Percentiles rank a stretch among this genome's conserved stretches.
phyloP scores from a whole-genome alignment of 2,113 vertebrate genomes.

The Galemys pyrenaicus region DNA sequence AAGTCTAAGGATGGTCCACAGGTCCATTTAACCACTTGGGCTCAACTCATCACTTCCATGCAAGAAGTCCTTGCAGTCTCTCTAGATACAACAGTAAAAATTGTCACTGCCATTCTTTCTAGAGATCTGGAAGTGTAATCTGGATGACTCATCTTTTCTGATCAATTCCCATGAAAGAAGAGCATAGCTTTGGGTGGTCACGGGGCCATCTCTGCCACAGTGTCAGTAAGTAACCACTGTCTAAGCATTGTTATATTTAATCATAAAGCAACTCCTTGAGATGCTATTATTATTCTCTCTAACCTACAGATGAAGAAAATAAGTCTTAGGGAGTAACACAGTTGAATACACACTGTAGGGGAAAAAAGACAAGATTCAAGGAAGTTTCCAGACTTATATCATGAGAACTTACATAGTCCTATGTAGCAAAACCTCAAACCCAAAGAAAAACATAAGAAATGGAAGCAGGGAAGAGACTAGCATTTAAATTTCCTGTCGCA shows the following conservation, averaged over 20 bases:
- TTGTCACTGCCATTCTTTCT: neutral
- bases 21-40: rapidly evolving
- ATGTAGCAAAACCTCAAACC: neutral
- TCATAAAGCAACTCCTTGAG: neutral
- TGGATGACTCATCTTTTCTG: neutral
- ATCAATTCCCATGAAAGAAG: neutral
- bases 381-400: neutral
- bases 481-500: neutral
- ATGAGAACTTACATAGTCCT: neutral
- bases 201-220: neutral
- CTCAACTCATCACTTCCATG: neutral
- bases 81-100: neutral
- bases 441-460: neutral
- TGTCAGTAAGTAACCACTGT: neutral
- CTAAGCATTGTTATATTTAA: neutral
- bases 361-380: neutral
- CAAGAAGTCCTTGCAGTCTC: too few relatives aligned
- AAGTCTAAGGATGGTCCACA: neutral
- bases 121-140: neutral
- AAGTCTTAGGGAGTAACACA: neutral
- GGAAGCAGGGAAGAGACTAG: neutral
- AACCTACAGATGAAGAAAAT: neutral
- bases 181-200: neutral
- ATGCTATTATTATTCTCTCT: neutral
- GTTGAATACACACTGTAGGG: neutral